Evolutionary conservation across 2,797 vertebrate genomes (phyloP).

Genomic region (Hozukius guyotensis): DNA sequence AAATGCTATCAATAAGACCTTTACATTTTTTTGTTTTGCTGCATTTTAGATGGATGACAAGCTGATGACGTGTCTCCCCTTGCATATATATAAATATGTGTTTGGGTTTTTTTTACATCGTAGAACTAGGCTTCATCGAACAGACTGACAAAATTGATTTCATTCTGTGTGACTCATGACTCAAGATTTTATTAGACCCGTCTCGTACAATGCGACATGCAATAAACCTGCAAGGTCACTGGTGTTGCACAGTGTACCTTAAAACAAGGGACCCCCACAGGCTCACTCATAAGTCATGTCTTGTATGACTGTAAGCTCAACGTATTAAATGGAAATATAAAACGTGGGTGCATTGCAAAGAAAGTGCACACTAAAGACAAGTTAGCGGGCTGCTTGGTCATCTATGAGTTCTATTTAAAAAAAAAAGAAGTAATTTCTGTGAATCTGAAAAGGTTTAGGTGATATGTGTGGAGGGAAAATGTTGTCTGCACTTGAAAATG

Average conservation of each 20-base stretch:
- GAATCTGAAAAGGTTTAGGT: not conserved
- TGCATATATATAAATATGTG: not conserved
- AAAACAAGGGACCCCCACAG: not conserved
- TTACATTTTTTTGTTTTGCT: accelerated
- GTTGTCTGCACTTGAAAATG: not conserved
- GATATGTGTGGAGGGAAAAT: not conserved
- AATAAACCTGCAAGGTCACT: not conserved
- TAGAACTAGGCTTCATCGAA: not conserved
- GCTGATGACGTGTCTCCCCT: not conserved
- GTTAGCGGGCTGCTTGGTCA: not conserved
- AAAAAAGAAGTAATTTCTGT: not conserved
- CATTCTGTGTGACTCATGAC: not conserved
- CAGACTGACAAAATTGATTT: not conserved
- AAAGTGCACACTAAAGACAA: not conserved
- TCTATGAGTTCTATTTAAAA: not conserved
- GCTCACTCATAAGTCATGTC: not conserved
- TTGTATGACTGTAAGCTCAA: not conserved
- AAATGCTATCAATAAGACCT: too few relatives aligned
- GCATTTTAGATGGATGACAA: not conserved
- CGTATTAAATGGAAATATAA: not conserved
- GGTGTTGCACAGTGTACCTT: not conserved
- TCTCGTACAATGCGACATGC: not conserved
- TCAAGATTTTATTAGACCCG: not conserved
- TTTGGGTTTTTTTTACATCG: not conserved
- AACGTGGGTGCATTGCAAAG: not conserved